These are phyloP conservation scores for Gallinago undulata DNA, from an alignment of 2,113 vertebrate genomes.

Conservation along the genomic window DNA sequence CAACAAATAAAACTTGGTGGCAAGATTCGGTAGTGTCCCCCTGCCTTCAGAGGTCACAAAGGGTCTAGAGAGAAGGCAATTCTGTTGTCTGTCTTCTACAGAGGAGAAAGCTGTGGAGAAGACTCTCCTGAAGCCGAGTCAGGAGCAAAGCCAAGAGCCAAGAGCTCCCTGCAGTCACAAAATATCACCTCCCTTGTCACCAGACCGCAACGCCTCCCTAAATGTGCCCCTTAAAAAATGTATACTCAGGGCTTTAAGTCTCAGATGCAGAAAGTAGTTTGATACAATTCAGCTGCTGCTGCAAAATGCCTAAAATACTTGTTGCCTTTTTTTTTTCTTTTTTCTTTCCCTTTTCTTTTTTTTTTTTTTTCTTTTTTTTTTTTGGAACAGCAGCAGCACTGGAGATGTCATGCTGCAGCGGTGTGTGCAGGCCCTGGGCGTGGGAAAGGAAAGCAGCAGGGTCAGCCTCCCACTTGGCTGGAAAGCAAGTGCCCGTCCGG, in stretches of 20 bases:
- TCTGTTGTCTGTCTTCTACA: neutral
- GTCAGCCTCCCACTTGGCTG: neutral
- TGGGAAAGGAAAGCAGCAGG: slow-evolving; percentile 14
- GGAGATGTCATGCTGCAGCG: neutral
- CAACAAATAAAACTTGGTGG: neutral
- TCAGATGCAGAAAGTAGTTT: neutral
- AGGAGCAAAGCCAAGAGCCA: neutral
- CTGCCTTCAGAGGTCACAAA: neutral
- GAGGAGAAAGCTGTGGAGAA: neutral
- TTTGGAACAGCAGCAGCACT: neutral
- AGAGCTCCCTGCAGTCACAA: neutral
- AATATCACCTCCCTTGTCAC: neutral
- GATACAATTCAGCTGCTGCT: slow-evolving; percentile 16
- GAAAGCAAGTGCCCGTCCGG: neutral
- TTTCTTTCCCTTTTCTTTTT: neutral
- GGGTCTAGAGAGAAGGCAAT: neutral
- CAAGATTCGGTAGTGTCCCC: neutral
- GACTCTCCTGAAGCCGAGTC: neutral
- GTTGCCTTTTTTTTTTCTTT: neutral
- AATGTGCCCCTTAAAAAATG: neutral
- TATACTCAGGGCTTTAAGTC: neutral
- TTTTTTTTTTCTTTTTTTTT: neutral
- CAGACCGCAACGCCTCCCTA: neutral
- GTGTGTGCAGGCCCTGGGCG: neutral
- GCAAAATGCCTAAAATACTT: neutral